phyloP scores from a whole-genome alignment of 2,888 invertebrate species.

The Drosophila anomelani region DNA sequence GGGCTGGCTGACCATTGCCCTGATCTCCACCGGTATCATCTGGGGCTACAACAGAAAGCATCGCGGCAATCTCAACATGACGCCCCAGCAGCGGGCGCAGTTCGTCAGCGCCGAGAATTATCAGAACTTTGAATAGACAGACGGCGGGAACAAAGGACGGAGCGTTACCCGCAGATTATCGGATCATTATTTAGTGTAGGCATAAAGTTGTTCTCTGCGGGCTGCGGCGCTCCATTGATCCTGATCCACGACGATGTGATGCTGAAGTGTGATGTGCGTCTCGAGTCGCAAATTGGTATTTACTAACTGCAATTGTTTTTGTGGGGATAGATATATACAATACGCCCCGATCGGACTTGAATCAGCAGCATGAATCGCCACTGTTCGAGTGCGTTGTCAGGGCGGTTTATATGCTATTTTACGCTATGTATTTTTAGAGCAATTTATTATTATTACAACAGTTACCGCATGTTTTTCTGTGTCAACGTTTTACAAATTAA shows the following conservation, averaged over 20 bases:
- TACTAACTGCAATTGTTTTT: conserved; percentile 63
- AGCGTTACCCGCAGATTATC: conserved; percentile 25
- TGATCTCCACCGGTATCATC: conserved; percentile 89
- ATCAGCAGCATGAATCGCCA: conserved; percentile 13
- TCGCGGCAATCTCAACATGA: conserved; percentile 90
- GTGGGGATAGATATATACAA: conserved; percentile 24
- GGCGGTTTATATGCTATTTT: conserved; percentile 48
- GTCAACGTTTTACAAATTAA: conserved; percentile 67
- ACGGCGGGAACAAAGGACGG: neutral
- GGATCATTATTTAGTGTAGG: conserved; percentile 39
- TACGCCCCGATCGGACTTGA: conserved; percentile 29
- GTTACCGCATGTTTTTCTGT: conserved; percentile 67
- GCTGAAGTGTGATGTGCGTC: conserved; percentile 73
- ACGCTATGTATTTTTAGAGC: conserved; percentile 75
- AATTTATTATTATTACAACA: conserved; percentile 65
- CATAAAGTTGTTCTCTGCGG: conserved; percentile 41
- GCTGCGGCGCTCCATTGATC: conserved; percentile 15
- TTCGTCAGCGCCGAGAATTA: conserved; percentile 56
- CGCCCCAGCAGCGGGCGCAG: conserved; percentile 86
- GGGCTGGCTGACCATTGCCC: conserved; percentile 90
- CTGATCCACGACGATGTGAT: conserved; percentile 39
- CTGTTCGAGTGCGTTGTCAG: conserved; percentile 19
- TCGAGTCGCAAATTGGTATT: conserved; percentile 66
- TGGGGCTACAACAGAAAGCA: conserved; percentile 89
- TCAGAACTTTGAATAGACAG: conserved; percentile 67